These are phyloP conservation scores for Varecia variegata DNA, from an alignment of 2,797 vertebrate genomes.

Conservation along the genomic window DNA sequence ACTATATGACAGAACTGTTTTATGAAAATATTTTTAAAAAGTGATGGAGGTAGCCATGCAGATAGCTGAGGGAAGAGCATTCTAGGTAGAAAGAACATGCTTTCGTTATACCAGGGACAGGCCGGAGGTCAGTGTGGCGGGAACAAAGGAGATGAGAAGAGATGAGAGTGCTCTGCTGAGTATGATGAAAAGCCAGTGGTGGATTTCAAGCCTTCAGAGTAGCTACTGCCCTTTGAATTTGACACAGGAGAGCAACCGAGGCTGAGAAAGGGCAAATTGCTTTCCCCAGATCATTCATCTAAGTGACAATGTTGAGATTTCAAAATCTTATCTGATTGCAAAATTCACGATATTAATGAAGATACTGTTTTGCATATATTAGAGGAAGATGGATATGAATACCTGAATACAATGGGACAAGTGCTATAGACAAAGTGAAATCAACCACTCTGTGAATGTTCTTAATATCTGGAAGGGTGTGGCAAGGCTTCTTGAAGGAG, in stretches of 20 bases:
- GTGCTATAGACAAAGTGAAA: background rate
- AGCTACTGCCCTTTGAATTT: background rate
- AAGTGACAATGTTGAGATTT: background rate
- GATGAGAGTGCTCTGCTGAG: background rate
- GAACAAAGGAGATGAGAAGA: background rate
- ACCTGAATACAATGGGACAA: background rate
- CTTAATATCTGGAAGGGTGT: background rate
- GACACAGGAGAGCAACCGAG: background rate
- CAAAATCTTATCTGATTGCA: background rate
- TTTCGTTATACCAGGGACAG: background rate
- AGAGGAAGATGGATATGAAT: background rate
- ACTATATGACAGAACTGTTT: background rate
- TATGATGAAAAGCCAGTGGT: background rate
- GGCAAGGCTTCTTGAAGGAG: background rate
- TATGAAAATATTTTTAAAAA: background rate
- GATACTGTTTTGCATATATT: background rate
- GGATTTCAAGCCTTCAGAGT: background rate
- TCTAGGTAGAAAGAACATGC: background rate
- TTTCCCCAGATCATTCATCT: background rate
- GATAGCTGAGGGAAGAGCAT: rapidly evolving
- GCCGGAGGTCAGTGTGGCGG: background rate
- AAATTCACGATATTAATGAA: background rate
- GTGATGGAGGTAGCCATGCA: background rate
- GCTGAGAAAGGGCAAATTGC: background rate
- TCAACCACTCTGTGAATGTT: background rate